phyloP scores from a whole-genome alignment of 2,797 vertebrate species.

The Enteromius argenteus region DNA sequence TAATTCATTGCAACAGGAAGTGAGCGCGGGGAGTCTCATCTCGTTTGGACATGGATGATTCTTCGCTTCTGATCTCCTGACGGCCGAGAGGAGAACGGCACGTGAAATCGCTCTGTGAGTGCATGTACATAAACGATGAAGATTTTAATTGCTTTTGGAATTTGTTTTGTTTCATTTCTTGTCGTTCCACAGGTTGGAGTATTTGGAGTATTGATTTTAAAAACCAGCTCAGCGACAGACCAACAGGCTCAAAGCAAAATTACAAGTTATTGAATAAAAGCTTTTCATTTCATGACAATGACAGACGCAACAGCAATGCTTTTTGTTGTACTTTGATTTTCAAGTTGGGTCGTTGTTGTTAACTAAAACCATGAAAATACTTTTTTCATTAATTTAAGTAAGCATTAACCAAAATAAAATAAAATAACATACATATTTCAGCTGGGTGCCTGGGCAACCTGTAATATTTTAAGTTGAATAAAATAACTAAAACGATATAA shows the following conservation, averaged over 20 bases:
- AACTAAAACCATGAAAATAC: background rate
- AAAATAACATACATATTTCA: background rate
- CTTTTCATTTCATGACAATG: background rate
- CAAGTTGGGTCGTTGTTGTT: background rate
- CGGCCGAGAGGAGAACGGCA: constrained; percentile 7
- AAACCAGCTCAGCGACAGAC: background rate
- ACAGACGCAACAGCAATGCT: background rate
- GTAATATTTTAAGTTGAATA: background rate
- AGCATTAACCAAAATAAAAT: background rate
- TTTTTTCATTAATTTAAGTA: background rate
- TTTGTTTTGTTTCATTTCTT: constrained; percentile 34
- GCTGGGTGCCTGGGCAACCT: background rate
- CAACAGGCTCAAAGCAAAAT: background rate
- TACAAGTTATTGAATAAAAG: background rate
- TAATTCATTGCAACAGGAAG: constrained; percentile 62
- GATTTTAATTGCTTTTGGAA: constrained; percentile 47
- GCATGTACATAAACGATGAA: constrained; percentile 46
- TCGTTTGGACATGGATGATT: constrained; percentile 32
- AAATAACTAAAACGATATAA: background rate
- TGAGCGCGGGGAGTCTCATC: constrained; percentile 34
- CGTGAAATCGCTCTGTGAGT: constrained; percentile 40
- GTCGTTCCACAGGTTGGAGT: background rate
- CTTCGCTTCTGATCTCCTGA: constrained; percentile 38
- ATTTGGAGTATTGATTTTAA: background rate
- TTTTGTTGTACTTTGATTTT: background rate